Evolutionary conservation across 2,113 vertebrate species (phyloP), one percentile per base, ranked within the genome.

Genomic region (Pelecanoides urinatrix): DNA sequence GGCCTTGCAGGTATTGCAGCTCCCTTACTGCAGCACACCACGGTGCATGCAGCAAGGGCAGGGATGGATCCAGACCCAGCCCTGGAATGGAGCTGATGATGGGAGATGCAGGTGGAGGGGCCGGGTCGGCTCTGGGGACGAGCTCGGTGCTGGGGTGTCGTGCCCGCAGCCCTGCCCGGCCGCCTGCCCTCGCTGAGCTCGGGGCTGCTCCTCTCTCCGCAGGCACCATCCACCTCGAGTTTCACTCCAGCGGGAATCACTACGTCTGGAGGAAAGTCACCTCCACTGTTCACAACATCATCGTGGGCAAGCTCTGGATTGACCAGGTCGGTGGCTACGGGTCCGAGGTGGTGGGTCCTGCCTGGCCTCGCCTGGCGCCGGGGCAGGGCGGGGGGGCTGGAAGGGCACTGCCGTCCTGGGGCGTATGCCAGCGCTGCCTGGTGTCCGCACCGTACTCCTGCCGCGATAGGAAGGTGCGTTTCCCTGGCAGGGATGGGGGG

Each of bases 281-380:
- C 67, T 99, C 99, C 26, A 99, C 99, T 0, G 99, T 99, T 72
- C 99, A 99, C 97, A 99, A 99, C 97, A 99, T 99, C 98, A 99
- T 99, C 1, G 99, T 99, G 96, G 99, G 99, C 94, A 99, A 99
- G 96, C 99, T 99, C 90, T 99, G 99, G 99, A 99, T 99, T 3
- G 99, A 99, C 97, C 99, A 99, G 99, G 99, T 99, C 26, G 63
- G 98, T 73, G 59, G 29, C 45, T 36, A 2, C 0, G 2, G 71
- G 17, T 45, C 34, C 0, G 1, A 26, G 56, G 65, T 11, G 42
- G 13, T 11, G 38, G 13, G 21, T 66, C 20, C 22, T 85, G 75
- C 82, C 83, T 70, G n/a, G 63, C 56, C 23, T 75, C 0, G 0
- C 36, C 72, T 47, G 59, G 26, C 79, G 70, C 32, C 2, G 3